These are phyloP conservation scores for Pachyseris speciosa DNA, from an alignment of 64 coral and sea anemone genomes.

Conservation along the genomic window DNA sequence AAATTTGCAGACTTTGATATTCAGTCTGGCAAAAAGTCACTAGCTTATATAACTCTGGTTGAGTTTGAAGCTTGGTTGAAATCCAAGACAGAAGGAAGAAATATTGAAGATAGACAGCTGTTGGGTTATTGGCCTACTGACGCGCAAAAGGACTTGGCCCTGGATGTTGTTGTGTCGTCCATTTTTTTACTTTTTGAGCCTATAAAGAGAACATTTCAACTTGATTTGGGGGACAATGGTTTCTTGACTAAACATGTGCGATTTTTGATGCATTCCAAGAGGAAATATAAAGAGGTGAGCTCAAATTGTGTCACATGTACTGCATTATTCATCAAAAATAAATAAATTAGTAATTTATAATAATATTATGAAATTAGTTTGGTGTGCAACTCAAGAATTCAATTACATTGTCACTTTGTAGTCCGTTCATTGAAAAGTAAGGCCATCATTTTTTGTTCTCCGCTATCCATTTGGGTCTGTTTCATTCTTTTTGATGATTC, in stretches of 20 bases:
- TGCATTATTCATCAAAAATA: too few species aligned
- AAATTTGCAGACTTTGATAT: conserved; percentile 80
- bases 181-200: conserved; percentile 87
- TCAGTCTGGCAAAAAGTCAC: conserved; percentile 87
- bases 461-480: too few species aligned
- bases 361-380: too few species aligned
- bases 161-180: conserved; percentile 75
- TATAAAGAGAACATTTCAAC: conserved; percentile 84
- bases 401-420: too few species aligned
- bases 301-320: background rate
- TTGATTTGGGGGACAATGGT: conserved; percentile 77
- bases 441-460: too few species aligned
- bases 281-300: conserved; percentile 80
- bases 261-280: conserved; percentile 74
- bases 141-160: conserved; percentile 67
- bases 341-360: too few species aligned
- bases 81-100: conserved; percentile 30
- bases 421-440: too few species aligned
- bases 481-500: too few species aligned
- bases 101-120: conserved; percentile 17
- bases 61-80: conserved; percentile 90
- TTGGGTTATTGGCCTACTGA: conserved; percentile 59
- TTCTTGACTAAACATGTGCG: conserved; percentile 86
- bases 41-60: conserved; percentile 74
- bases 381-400: too few species aligned